phyloP scores from a whole-genome alignment of 1,140 invertebrate genomes.

The Glossosoma conforme region DNA sequence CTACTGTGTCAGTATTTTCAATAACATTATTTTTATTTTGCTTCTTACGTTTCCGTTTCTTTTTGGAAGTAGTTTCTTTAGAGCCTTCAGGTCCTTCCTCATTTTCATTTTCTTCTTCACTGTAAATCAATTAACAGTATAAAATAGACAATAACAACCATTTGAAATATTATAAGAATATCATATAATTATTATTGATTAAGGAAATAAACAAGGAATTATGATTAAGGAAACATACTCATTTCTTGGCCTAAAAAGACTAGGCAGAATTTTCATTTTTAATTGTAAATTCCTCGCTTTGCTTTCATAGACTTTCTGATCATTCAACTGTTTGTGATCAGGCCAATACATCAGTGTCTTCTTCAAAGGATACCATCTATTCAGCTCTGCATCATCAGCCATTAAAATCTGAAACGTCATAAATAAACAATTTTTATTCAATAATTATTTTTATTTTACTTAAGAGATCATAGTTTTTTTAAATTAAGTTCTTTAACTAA shows the following conservation, averaged over 20 bases:
- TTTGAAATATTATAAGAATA: too few species aligned
- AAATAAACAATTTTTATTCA: too few species aligned
- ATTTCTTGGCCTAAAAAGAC: conserved; percentile 61
- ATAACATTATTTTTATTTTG: conserved; percentile 23
- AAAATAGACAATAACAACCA: too few species aligned
- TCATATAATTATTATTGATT: too few species aligned
- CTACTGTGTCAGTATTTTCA: background rate
- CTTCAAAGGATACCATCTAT: conserved; percentile 91
- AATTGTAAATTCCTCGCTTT: conserved; percentile 68
- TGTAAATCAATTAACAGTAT: conserved; percentile 29
- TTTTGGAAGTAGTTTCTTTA: conserved; percentile 29
- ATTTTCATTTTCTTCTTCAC: conserved; percentile 34
- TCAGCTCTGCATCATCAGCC: conserved; percentile 89
- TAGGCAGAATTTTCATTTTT: conserved; percentile 83
- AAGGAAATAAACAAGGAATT: conserved; percentile 1
- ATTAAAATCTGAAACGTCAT: conserved; percentile 82
- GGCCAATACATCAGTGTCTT: conserved; percentile 78
- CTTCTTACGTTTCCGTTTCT: conserved; percentile 38
- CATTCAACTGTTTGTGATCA: conserved; percentile 74
- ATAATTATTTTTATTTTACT: too few species aligned
- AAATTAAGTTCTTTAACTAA: too few species aligned
- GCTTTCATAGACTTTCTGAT: conserved; percentile 68
- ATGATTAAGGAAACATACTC: conserved; percentile 34
- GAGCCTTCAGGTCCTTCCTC: conserved; percentile 37
- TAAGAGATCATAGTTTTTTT: too few species aligned